A percentile compares a stretch with the other conserved stretches of the same genome.
Evolutionary conservation across 2,888 invertebrate genomes (phyloP).

Genomic region (Anoplius nigerrimus): DNA sequence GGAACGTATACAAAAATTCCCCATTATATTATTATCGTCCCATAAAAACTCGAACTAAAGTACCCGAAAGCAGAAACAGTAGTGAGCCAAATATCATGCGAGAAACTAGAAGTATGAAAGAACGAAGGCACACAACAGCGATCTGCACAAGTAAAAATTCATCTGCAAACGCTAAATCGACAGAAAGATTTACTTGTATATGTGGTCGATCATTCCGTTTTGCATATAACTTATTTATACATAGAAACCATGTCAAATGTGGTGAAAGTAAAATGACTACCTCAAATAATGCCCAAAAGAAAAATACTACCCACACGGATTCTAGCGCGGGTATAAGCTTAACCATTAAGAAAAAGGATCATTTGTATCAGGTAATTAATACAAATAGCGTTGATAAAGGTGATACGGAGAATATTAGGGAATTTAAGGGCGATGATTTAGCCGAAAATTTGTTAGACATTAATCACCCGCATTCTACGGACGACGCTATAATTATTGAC

Average conservation of each 20-base stretch:
- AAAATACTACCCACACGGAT: slow-evolving; percentile 62
- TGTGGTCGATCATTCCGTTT: slow-evolving; percentile 65
- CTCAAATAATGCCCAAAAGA: slow-evolving; percentile 27
- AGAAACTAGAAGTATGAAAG: no score
- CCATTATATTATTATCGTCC: no score
- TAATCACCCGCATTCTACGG: slow-evolving; percentile 31
- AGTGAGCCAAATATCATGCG: no score
- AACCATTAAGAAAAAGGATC: slow-evolving; percentile 70
- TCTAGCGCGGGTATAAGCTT: slow-evolving; percentile 68
- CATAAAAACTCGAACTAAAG: no score
- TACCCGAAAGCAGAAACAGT: no score
- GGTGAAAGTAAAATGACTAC: not conserved
- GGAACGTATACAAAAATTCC: not conserved
- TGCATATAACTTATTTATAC: slow-evolving; percentile 59
- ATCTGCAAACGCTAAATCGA: not conserved
- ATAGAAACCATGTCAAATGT: slow-evolving; percentile 57
- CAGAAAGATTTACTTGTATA: slow-evolving; percentile 36
- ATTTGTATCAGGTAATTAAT: slow-evolving; percentile 69
- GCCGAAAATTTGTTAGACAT: slow-evolving; percentile 47
- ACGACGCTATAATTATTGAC: not conserved
- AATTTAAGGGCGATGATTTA: slow-evolving; percentile 36
- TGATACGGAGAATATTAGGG: slow-evolving; percentile 38
- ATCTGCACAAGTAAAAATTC: not conserved
- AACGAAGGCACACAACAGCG: no score
- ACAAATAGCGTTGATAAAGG: slow-evolving; percentile 51